Percentiles rank a stretch among this genome's conserved stretches.
These are phyloP conservation scores for Sanderia malayensis DNA, from an alignment of 30 jellyfish, hydroid and myxozoan species.

Conservation along the genomic window DNA sequence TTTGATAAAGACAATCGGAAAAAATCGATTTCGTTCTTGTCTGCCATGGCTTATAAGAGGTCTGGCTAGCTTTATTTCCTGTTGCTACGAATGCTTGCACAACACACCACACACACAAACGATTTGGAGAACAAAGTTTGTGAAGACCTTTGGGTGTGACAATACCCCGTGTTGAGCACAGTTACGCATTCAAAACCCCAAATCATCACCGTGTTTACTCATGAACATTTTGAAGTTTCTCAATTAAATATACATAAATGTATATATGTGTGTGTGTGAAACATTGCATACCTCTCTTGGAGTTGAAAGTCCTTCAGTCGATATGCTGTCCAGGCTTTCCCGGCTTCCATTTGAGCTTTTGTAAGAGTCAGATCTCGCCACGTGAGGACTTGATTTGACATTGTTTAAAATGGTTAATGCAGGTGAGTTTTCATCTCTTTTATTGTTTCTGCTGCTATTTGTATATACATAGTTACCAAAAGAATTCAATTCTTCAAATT, in stretches of 20 bases:
- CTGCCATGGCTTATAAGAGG: too few species aligned
- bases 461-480: constrained; percentile 54
- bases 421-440: constrained; percentile 59
- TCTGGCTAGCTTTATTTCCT: too few species aligned
- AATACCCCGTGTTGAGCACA: neutral
- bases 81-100: too few species aligned
- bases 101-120: too few species aligned
- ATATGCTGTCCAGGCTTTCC: constrained; percentile 79
- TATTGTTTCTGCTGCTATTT: constrained; percentile 37
- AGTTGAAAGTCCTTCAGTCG: constrained; percentile 75
- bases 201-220: too few species aligned
- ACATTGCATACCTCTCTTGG: constrained; percentile 58
- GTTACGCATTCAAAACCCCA: too few species aligned
- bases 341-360: constrained; percentile 86
- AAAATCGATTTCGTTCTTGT: too few species aligned
- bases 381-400: constrained; percentile 60
- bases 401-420: constrained; percentile 55
- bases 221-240: too few species aligned
- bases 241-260: too few species aligned
- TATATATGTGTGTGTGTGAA: too few species aligned
- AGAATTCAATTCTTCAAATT: constrained; percentile 56
- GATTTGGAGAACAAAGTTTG: too few species aligned
- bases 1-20: too few species aligned
- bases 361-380: constrained; percentile 69
- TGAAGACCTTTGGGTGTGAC: neutral